Percentiles rank a stretch among this genome's conserved stretches.
These are phyloP conservation scores for Numenius phaeopus DNA, from an alignment of 2,797 vertebrate species.

Conservation along the genomic window DNA sequence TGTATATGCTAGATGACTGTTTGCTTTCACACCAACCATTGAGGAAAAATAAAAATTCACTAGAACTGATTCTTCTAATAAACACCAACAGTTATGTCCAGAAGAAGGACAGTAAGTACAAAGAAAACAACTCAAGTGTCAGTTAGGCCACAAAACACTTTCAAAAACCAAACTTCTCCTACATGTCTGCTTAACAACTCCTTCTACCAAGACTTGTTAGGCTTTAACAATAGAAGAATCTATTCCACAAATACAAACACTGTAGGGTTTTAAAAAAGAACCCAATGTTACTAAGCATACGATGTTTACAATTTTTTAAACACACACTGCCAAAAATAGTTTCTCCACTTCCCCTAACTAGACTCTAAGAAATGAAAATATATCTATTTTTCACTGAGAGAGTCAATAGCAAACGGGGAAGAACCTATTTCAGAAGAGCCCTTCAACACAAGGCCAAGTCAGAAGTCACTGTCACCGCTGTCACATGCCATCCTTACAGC, in stretches of 20 bases:
- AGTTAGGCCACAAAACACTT: conserved; percentile 23
- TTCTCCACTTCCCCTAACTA: background rate
- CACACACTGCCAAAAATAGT: background rate
- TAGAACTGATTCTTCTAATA: conserved; percentile 38
- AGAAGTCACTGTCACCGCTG: conserved; percentile 3
- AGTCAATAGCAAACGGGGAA: conserved; percentile 17
- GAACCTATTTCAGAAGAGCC: conserved; percentile 29
- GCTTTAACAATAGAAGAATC: background rate
- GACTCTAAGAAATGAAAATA: background rate
- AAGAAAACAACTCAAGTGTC: background rate
- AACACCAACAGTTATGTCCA: conserved; percentile 15
- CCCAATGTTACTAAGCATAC: background rate
- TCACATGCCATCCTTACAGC: background rate
- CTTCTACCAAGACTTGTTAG: background rate
- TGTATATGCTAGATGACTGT: background rate
- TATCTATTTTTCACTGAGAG: background rate
- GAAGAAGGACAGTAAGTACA: background rate
- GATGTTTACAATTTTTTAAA: background rate
- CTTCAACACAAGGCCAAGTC: background rate
- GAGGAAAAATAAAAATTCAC: conserved; percentile 7
- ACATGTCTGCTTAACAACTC: background rate
- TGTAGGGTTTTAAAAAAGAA: background rate
- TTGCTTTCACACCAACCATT: conserved; percentile 51
- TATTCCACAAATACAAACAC: background rate
- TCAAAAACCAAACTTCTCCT: background rate